These are phyloP conservation scores for Patiria miniata DNA, from an alignment of 35 echinoderm and acorn worm species.

Conservation along the genomic window DNA sequence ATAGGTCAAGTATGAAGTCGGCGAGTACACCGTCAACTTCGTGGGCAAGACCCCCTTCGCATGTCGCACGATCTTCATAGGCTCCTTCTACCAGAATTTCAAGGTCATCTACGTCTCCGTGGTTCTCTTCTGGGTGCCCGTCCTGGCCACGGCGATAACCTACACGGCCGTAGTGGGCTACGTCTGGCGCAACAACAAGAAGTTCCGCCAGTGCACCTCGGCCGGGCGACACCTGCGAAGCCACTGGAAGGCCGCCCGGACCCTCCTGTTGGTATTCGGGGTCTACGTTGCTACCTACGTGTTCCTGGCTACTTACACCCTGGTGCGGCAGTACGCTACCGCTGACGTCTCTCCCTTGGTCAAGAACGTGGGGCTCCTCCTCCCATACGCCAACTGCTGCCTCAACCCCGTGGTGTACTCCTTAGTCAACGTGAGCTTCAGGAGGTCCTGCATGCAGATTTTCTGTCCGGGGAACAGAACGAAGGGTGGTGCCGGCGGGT, in stretches of 20 bases:
- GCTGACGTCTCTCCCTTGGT: constrained; percentile 49
- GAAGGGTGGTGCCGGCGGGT: background rate
- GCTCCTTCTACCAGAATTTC: constrained; percentile 42
- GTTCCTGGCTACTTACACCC: constrained; percentile 59
- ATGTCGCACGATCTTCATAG: constrained; percentile 22
- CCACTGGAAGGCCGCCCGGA: constrained; percentile 82
- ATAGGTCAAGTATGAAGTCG: constrained; percentile 36
- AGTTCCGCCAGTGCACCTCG: constrained; percentile 16
- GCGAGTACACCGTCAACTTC: constrained; percentile 5
- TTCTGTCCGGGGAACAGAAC: background rate
- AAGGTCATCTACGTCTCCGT: constrained; percentile 63
- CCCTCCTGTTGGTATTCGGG: constrained; percentile 60
- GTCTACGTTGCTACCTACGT: constrained; percentile 62
- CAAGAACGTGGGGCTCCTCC: constrained; percentile 73
- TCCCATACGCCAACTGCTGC: constrained; percentile 79
- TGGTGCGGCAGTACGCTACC: constrained; percentile 52
- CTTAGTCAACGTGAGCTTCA: constrained; percentile 48
- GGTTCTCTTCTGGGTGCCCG: constrained; percentile 63
- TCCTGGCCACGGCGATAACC: constrained; percentile 45
- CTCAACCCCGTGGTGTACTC: constrained; percentile 85
- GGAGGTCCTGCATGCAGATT: background rate
- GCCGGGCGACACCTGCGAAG: constrained; percentile 2
- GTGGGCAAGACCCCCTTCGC: constrained; percentile 48
- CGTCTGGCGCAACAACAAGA: constrained; percentile 54
- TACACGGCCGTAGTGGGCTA: constrained; percentile 43